These are phyloP conservation scores for Trididemnum nubilum DNA, from an alignment of 23 tunicate genomes.

Conservation along the genomic window DNA sequence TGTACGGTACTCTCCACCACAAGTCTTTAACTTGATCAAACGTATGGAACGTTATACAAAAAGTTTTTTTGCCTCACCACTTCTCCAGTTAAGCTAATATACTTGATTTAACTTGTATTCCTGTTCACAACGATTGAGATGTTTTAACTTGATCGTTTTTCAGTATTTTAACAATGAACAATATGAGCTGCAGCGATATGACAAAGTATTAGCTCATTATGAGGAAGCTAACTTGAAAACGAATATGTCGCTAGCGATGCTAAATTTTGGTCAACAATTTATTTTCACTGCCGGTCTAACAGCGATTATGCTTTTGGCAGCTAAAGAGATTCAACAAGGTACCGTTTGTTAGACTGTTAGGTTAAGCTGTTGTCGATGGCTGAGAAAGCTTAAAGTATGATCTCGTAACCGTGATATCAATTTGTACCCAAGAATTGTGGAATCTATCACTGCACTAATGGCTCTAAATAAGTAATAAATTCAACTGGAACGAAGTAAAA, in stretches of 20 bases:
- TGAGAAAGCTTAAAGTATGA: background rate
- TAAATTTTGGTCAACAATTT: slow-evolving; percentile 96
- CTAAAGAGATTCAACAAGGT: slow-evolving; percentile 69
- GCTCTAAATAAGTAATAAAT: no score
- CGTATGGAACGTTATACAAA: no score
- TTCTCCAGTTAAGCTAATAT: no score
- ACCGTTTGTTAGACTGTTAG: background rate
- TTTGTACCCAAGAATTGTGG: no score
- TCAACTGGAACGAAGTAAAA: no score
- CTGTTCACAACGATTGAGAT: no score
- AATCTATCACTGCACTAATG: no score
- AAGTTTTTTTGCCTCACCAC: no score
- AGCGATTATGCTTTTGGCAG: slow-evolving; percentile 85
- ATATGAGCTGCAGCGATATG: slow-evolving; percentile 79
- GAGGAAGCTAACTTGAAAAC: slow-evolving; percentile 91
- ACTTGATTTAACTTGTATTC: no score
- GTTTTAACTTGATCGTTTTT: background rate
- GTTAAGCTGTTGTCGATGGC: no score
- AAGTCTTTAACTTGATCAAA: no score
- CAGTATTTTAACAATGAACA: slow-evolving; percentile 90
- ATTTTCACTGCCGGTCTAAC: slow-evolving; percentile 88
- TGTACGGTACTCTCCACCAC: no score
- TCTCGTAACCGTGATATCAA: background rate
- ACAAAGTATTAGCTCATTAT: slow-evolving; percentile 67
- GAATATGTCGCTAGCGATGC: slow-evolving; percentile 77